Percentiles rank a stretch among this genome's conserved stretches.
These are phyloP conservation scores for Chunga burmeisteri DNA, from an alignment of 2,113 vertebrate genomes.

Conservation along the genomic window DNA sequence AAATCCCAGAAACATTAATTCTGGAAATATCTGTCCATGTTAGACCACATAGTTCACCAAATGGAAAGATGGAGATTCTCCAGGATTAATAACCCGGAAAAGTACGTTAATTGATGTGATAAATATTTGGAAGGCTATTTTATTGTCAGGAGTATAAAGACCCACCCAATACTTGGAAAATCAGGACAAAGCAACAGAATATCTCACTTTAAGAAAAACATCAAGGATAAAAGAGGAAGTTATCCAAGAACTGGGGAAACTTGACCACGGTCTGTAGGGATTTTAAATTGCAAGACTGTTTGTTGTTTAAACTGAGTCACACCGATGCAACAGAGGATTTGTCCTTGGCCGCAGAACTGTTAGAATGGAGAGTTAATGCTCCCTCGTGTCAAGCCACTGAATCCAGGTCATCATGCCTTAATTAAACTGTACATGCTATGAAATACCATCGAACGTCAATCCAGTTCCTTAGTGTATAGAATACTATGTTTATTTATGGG, in stretches of 20 bases:
- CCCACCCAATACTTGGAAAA: constrained; percentile 71
- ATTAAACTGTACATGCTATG: constrained; percentile 63
- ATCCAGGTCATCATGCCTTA: constrained; percentile 67
- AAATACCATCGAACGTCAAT: constrained; percentile 51
- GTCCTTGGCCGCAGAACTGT: constrained; percentile 66
- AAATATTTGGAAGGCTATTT: constrained; percentile 69
- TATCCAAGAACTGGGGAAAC: constrained; percentile 63
- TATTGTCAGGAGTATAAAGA: constrained; percentile 69
- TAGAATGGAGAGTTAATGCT: constrained; percentile 46
- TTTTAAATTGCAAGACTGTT: constrained; percentile 55
- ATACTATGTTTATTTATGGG: constrained; percentile 47
- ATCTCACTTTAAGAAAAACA: constrained; percentile 66
- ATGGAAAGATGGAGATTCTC: constrained; percentile 58
- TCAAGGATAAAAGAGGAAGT: constrained; percentile 59
- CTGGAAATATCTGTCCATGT: constrained; percentile 10
- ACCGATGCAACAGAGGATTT: constrained; percentile 53
- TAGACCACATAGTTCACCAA: constrained; percentile 10
- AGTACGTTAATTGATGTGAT: constrained; percentile 62
- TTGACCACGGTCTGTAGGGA: constrained; percentile 51
- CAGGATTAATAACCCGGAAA: constrained; percentile 51
- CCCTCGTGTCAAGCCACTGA: constrained; percentile 39
- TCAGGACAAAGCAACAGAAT: constrained; percentile 62
- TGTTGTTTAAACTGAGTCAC: constrained; percentile 72
- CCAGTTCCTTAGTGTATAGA: constrained; percentile 53
- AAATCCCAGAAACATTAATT: neutral